A percentile compares a stretch with the other conserved stretches of the same genome.
Conservation (phyloP, 1,140 invertebrate species). For the Pissodes strobi region DNA sequence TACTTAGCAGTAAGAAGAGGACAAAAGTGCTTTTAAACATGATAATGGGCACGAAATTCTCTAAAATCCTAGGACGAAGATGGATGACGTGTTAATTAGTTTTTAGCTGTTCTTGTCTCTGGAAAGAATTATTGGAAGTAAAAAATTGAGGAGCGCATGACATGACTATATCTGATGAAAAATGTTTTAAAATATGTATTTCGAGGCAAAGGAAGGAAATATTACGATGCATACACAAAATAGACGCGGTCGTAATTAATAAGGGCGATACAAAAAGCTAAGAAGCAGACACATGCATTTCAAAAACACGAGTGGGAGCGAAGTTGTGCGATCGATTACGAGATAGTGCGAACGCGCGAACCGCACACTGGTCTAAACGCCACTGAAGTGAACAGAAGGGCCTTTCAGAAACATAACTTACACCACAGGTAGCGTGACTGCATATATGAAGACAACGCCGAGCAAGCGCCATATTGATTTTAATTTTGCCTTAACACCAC, state of each 20-base stretch:
- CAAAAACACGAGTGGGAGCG: slow-evolving; percentile 42
- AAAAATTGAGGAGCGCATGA: too few species aligned
- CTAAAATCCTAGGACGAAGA: too few species aligned
- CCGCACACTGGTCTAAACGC: slow-evolving; percentile 43
- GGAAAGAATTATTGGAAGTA: too few species aligned
- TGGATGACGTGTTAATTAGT: too few species aligned
- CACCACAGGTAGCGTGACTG: slow-evolving; percentile 48
- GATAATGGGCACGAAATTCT: too few species aligned
- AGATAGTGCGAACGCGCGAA: slow-evolving; percentile 47
- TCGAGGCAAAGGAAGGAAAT: slow-evolving; percentile 6
- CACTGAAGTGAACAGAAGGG: slow-evolving; percentile 47
- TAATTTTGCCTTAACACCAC: slow-evolving; percentile 47
- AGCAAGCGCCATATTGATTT: slow-evolving; percentile 57
- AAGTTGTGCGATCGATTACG: slow-evolving; percentile 44
- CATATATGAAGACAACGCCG: slow-evolving; percentile 43
- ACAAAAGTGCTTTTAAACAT: too few species aligned
- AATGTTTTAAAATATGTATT: neutral
- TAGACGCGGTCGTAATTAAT: slow-evolving; percentile 38
- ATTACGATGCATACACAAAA: neutral
- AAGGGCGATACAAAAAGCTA: slow-evolving; percentile 37
- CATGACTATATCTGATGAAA: neutral
- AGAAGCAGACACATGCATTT: too few species aligned
- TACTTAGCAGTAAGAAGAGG: too few species aligned
- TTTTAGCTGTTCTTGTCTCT: too few species aligned
- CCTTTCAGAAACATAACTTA: slow-evolving; percentile 43